Evolutionary conservation across 2,113 vertebrate genomes (phyloP).

Genomic region (Salvelinus fontinalis): DNA sequence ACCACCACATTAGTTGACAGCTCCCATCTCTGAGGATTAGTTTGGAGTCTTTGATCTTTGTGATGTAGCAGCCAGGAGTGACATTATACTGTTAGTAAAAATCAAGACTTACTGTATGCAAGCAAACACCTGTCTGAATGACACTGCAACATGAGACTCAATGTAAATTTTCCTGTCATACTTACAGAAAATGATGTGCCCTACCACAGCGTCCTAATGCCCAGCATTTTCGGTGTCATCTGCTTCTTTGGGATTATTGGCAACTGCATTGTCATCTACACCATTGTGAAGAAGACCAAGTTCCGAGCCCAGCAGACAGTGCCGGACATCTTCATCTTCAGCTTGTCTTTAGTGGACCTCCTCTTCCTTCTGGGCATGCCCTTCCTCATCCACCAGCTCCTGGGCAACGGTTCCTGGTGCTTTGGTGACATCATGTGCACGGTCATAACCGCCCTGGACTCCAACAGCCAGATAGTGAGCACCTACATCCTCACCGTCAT

Average conservation of each 20-base stretch:
- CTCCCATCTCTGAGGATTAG: no score
- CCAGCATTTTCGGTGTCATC: slow-evolving; percentile 82
- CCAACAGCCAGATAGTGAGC: slow-evolving; percentile 85
- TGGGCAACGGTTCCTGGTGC: slow-evolving; percentile 82
- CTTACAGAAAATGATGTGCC: no score
- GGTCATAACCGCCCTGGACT: slow-evolving; percentile 82
- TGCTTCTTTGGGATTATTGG: slow-evolving; percentile 81
- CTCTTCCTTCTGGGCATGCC: slow-evolving; percentile 86
- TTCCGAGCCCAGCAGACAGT: slow-evolving; percentile 78
- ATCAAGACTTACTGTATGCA: no score
- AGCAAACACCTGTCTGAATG: no score
- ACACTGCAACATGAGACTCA: no score
- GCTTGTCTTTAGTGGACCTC: slow-evolving; percentile 81
- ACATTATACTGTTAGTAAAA: no score
- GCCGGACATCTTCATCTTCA: slow-evolving; percentile 86
- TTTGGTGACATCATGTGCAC: slow-evolving; percentile 81
- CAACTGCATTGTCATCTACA: slow-evolving; percentile 84
- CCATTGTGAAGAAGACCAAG: slow-evolving; percentile 82
- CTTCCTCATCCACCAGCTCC: slow-evolving; percentile 85
- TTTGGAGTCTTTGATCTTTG: no score
- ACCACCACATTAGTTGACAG: no score
- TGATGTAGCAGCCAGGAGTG: no score
- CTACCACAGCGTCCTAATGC: slow-evolving; percentile 74
- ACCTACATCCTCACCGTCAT: slow-evolving; percentile 86
- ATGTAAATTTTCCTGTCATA: no score